Conservation (phyloP, 2,797 vertebrate species). For the Saxicola maurus region DNA sequence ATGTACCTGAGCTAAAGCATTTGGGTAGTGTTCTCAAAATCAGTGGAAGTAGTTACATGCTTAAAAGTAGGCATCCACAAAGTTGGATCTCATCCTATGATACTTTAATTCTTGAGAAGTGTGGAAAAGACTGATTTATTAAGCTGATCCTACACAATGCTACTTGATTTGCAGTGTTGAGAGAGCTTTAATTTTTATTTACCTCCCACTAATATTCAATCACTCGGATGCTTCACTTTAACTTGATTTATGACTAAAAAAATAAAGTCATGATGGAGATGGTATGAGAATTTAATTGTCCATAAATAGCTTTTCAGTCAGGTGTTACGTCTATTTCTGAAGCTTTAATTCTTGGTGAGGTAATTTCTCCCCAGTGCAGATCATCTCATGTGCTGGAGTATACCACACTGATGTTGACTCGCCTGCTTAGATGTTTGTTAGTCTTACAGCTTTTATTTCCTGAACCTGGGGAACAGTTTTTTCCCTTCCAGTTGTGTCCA, state of each 20-base stretch:
- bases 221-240: not conserved
- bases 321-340: not conserved
- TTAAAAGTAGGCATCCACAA: not conserved
- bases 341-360: not conserved
- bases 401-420: not conserved
- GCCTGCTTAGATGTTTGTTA: not conserved
- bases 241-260: not conserved
- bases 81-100: not conserved
- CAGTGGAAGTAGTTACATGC: accelerated
- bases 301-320: not conserved
- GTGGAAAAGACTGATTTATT: not conserved
- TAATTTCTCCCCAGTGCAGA: not conserved
- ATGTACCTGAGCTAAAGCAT: not conserved
- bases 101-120: not conserved
- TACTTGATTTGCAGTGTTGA: not conserved
- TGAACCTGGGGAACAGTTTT: not conserved
- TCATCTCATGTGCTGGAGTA: not conserved
- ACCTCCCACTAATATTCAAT: not conserved
- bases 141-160: not conserved
- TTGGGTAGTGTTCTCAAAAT: not conserved
- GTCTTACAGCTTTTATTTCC: not conserved
- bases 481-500: not conserved
- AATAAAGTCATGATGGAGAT: not conserved
- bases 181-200: not conserved
- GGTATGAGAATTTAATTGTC: not conserved